These are phyloP conservation scores for Motacilla tschutschensis DNA, from an alignment of 2,113 vertebrate genomes.

Conservation along the genomic window DNA sequence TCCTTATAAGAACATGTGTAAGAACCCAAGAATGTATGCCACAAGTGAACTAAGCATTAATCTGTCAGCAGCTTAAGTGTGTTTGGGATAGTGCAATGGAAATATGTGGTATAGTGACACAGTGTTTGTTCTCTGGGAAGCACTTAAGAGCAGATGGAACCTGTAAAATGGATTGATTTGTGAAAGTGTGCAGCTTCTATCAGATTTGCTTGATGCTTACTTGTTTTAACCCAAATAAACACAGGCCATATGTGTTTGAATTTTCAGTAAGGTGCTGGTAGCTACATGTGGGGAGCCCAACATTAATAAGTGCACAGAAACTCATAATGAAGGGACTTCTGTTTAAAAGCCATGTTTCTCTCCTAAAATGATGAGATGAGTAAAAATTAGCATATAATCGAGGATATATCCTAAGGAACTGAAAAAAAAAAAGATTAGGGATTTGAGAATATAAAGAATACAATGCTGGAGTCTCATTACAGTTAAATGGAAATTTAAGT, in stretches of 20 bases:
- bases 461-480: background rate
- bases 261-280: slow-evolving; percentile 5
- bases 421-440: background rate
- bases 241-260: background rate
- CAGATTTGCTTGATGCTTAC: slow-evolving; percentile 11
- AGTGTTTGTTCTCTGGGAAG: slow-evolving; percentile 55
- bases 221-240: slow-evolving; percentile 42
- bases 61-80: slow-evolving; percentile 69
- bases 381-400: background rate
- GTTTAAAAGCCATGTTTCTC: background rate
- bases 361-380: background rate
- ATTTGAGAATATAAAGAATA: background rate
- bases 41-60: slow-evolving; percentile 58
- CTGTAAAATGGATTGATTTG: slow-evolving; percentile 33
- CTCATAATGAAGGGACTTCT: background rate
- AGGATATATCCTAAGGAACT: background rate
- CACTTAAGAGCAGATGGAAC: slow-evolving; percentile 56
- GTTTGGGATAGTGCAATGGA: slow-evolving; percentile 58
- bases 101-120: slow-evolving; percentile 28
- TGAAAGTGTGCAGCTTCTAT: background rate
- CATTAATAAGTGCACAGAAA: background rate
- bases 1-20: slow-evolving; percentile 71
- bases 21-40: slow-evolving; percentile 56
- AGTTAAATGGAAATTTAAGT: background rate
- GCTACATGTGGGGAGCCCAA: background rate